phyloP scores from a whole-genome alignment of 2,797 vertebrate genomes.

The Acridotheres tristis region DNA sequence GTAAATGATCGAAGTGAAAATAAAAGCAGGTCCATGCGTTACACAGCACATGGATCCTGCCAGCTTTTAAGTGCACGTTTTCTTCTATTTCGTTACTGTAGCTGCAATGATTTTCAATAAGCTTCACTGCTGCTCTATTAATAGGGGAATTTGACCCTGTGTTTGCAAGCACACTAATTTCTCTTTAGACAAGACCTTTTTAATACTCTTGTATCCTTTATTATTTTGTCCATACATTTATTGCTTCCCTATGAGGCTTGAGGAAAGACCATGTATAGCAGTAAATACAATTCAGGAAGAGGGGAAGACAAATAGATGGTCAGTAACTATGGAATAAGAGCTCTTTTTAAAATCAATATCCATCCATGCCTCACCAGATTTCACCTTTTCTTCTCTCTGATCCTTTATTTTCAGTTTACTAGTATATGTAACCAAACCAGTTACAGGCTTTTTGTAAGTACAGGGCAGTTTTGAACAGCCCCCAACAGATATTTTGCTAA shows the following conservation, averaged over 20 bases:
- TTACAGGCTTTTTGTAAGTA: background rate
- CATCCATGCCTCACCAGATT: background rate
- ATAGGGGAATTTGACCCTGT: background rate
- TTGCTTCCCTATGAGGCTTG: background rate
- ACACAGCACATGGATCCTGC: rapidly evolving
- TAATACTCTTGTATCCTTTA: background rate
- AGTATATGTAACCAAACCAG: background rate
- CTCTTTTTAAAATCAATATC: slow-evolving; percentile 10
- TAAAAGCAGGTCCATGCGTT: background rate
- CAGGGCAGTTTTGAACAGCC: background rate
- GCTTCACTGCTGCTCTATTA: background rate
- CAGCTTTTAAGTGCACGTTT: background rate
- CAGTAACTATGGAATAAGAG: background rate
- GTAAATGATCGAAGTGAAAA: background rate
- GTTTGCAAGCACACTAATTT: background rate
- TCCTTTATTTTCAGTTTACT: background rate
- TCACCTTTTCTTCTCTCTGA: background rate
- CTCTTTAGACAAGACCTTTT: background rate
- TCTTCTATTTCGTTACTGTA: background rate
- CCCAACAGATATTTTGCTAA: background rate
- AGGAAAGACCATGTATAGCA: background rate
- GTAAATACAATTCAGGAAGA: background rate
- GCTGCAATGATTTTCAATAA: background rate
- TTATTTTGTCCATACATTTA: background rate
- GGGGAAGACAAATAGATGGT: background rate